These are phyloP conservation scores for Lasioglossum baleicum DNA, from an alignment of 1,140 invertebrate species.

Conservation along the genomic window DNA sequence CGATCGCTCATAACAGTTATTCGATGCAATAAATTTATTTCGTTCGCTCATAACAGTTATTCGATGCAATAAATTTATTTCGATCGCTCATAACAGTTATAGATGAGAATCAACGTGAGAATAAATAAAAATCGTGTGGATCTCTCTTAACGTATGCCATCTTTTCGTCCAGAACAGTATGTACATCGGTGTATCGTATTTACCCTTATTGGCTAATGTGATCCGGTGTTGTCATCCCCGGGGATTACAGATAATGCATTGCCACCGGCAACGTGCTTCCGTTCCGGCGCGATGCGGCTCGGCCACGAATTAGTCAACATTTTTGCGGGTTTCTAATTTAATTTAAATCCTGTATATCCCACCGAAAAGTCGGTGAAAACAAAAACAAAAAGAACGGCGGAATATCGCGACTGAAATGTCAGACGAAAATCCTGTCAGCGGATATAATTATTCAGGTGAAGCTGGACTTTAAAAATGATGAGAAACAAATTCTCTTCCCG, in stretches of 20 bases:
- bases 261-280: conserved; percentile 25
- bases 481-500: conserved; percentile 34
- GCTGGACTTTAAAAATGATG: conserved; percentile 28
- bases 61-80: too few relatives aligned
- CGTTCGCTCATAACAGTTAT: too few relatives aligned
- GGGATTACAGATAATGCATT: conserved; percentile 54
- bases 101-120: too few relatives aligned
- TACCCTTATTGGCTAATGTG: conserved; percentile 55
- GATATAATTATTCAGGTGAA: conserved; percentile 18
- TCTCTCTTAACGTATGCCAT: too few relatives aligned
- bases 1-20: too few relatives aligned
- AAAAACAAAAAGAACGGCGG: neutral
- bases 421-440: conserved; percentile 1
- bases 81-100: too few relatives aligned
- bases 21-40: too few relatives aligned
- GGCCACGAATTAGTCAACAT: conserved; percentile 35
- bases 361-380: neutral
- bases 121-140: too few relatives aligned
- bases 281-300: neutral
- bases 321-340: conserved; percentile 31
- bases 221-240: conserved; percentile 39
- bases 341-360: conserved; percentile 1
- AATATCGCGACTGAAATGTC: neutral
- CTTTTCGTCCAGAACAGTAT: too few relatives aligned
- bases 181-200: neutral